Evolutionary conservation across 2,113 vertebrate genomes (phyloP).

Genomic region (Megalops atlanticus): DNA sequence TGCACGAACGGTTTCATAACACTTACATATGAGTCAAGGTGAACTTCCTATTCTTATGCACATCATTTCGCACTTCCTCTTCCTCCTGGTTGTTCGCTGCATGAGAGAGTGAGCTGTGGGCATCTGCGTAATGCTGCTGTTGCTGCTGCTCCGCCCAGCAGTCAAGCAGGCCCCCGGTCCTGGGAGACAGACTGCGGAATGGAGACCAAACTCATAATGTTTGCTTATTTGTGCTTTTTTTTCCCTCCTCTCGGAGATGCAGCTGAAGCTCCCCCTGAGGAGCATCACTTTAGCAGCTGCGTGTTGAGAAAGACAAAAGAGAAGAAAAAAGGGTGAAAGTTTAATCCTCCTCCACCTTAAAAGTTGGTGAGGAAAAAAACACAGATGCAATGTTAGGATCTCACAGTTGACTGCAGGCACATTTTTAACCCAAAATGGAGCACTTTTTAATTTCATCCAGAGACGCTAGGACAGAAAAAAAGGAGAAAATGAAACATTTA

Average conservation of each 20-base stretch:
- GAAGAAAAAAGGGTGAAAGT: slow-evolving; percentile 60
- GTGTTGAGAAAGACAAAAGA: slow-evolving; percentile 9
- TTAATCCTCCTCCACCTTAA: slow-evolving; percentile 66
- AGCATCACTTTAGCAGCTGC: slow-evolving; percentile 61
- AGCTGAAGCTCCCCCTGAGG: slow-evolving; percentile 58
- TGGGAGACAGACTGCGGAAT: slow-evolving; percentile 49
- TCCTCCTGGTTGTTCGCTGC: neutral
- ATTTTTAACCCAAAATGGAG: slow-evolving; percentile 57
- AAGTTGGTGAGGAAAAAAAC: slow-evolving; percentile 50
- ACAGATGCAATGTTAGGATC: slow-evolving; percentile 20
- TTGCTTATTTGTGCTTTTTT: slow-evolving; percentile 32
- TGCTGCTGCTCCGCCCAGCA: neutral
- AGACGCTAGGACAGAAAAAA: neutral
- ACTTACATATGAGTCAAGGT: neutral
- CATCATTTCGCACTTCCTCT: slow-evolving; percentile 19
- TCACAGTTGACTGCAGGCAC: slow-evolving; percentile 39
- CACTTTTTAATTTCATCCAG: slow-evolving; percentile 1
- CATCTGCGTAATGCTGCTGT: neutral
- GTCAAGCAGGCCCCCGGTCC: slow-evolving; percentile 18
- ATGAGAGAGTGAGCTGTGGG: neutral
- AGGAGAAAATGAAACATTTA: neutral
- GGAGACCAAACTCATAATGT: slow-evolving; percentile 36
- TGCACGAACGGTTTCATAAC: neutral
- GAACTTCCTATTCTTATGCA: slow-evolving; percentile 36
- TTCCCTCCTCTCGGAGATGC: slow-evolving; percentile 42